phyloP scores from a whole-genome alignment of 2,888 invertebrate genomes.

The Halocaridina rubra region DNA sequence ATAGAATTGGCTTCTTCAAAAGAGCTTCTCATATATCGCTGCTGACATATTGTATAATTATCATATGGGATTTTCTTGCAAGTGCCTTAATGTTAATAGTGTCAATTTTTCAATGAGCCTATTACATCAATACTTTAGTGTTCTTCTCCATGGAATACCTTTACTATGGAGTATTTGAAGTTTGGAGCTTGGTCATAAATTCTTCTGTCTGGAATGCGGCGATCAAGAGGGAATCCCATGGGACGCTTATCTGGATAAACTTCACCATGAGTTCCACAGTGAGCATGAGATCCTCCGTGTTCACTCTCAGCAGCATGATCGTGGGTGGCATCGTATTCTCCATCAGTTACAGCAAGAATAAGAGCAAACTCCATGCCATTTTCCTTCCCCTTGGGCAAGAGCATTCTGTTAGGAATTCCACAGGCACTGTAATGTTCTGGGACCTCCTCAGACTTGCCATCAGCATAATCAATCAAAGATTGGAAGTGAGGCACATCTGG shows the following conservation, averaged over 20 bases:
- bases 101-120: too few species aligned
- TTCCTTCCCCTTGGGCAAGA: slow-evolving; percentile 61
- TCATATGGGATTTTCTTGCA: too few species aligned
- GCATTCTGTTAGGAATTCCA: slow-evolving; percentile 36
- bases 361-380: slow-evolving; percentile 61
- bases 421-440: not conserved
- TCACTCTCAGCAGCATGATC: slow-evolving; percentile 30
- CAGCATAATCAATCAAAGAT: not conserved
- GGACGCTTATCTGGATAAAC: slow-evolving; percentile 76
- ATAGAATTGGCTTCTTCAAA: too few species aligned
- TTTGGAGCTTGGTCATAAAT: slow-evolving; percentile 50
- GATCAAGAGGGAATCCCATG: slow-evolving; percentile 87
- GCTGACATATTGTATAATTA: too few species aligned
- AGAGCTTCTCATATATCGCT: too few species aligned
- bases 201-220: slow-evolving; percentile 67
- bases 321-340: slow-evolving; percentile 4
- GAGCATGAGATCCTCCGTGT: slow-evolving; percentile 68
- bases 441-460: not conserved
- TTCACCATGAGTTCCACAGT: slow-evolving; percentile 71
- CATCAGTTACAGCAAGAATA: slow-evolving; percentile 63
- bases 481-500: slow-evolving; percentile 69
- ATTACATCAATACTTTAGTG: too few species aligned
- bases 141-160: slow-evolving; percentile 11
- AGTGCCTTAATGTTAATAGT: too few species aligned
- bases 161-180: slow-evolving; percentile 58